These are phyloP conservation scores for Tiliacea citrago DNA, from an alignment of 2,888 invertebrate genomes.

Conservation along the genomic window DNA sequence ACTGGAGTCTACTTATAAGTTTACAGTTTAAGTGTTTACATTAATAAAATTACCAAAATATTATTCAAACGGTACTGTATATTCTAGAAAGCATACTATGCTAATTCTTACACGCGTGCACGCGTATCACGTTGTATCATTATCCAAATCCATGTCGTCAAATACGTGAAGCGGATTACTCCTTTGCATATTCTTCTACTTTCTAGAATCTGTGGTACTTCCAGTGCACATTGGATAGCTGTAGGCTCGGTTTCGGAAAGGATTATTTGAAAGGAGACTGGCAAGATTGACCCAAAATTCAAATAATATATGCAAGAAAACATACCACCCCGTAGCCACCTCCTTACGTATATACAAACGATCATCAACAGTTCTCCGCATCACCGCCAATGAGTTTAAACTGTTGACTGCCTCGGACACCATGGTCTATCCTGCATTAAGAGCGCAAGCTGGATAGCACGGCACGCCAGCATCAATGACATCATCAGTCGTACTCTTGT, in stretches of 20 bases:
- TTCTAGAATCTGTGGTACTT: constrained; percentile 27
- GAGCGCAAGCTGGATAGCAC: no score
- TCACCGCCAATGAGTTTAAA: no score
- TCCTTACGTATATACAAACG: neutral
- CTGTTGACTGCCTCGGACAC: no score
- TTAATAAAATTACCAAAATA: neutral
- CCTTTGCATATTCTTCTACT: neutral
- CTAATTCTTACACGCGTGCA: neutral
- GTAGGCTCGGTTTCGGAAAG: constrained; percentile 23
- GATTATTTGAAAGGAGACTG: constrained; percentile 35
- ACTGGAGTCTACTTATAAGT: constrained; percentile 18
- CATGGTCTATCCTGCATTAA: no score
- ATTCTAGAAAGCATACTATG: neutral
- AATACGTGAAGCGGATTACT: neutral
- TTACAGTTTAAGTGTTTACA: constrained; percentile 8
- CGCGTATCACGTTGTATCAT: neutral
- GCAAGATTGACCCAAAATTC: constrained; percentile 22
- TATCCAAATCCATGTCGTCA: neutral
- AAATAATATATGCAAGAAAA: neutral
- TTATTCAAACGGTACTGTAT: neutral
- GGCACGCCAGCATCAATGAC: no score
- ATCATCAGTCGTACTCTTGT: no score
- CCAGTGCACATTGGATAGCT: neutral
- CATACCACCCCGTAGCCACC: no score
- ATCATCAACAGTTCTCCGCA: neutral